Evolutionary conservation across 2,888 invertebrate species (phyloP), one percentile per base, ranked within the genome.

Genomic region (Leptinotarsa haldemani): DNA sequence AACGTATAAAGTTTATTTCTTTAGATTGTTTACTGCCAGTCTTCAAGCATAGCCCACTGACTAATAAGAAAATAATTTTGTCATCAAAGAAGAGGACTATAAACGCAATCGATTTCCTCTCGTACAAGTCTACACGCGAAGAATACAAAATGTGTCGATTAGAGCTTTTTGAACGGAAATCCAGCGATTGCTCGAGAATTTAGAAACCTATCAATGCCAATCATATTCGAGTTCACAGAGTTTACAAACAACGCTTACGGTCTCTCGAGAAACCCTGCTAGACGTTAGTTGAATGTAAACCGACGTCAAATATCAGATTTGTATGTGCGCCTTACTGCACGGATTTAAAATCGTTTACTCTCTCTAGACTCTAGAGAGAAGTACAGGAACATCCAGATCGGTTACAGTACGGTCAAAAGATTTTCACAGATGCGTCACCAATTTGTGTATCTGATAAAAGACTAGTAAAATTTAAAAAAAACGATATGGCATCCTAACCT

Each of bases 331-430:
- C 66, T 50, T 52, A 66, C 22, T 48, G 18, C 66, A n/a, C 0
- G 52, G 50, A 66, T 66, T 66, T 13, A 52, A 66, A 66, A 66
- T 50, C 52, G 66, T 66, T 66, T 25, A 30, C 50, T 66, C 50
- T 48, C 65, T 58, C 58, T 1, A 58, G 52, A 52, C 50, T 48
- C 65, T 58, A 25, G 0, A 58, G 52, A 52, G 52, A 52, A 66
- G 52, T 66, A 50, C n/a, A 5, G 66, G n/a, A 66, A 66, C 66
- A 66, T 66, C 20, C 66, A 40, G n/a, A 61, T 30, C 18, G 61
- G 61, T 30, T 40, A 40, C 40, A 40, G 9, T 9, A 40, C 9
- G 40, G 2, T 40, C 40, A 9, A 40, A 9, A 40, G 40, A 40
- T 40, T 9, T 30, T 30, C 9, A 40, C 40, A 40, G 1, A 40